These are phyloP conservation scores for Cerastis rubricosa DNA, from an alignment of 2,888 invertebrate species.

Conservation along the genomic window DNA sequence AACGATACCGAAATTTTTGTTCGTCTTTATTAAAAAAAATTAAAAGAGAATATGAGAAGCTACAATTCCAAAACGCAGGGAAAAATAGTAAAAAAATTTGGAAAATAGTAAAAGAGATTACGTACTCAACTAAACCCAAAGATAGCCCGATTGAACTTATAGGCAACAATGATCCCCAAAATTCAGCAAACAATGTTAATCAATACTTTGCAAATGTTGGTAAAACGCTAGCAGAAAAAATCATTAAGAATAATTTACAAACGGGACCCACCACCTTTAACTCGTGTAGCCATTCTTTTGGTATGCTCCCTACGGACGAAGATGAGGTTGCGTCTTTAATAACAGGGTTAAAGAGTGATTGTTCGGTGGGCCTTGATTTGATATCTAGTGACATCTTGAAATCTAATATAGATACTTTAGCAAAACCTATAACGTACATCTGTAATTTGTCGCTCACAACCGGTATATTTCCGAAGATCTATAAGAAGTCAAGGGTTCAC, in stretches of 20 bases:
- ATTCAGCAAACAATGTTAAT: not conserved
- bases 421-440: slow-evolving; percentile 15
- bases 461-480: slow-evolving; percentile 12
- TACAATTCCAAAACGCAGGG: not conserved
- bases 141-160: not conserved
- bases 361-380: not conserved
- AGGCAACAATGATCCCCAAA: slow-evolving; percentile 3
- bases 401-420: slow-evolving; percentile 17
- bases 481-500: slow-evolving; percentile 13
- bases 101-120: no score
- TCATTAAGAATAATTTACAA: not conserved
- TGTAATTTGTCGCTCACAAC: slow-evolving; percentile 17
- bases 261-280: not conserved
- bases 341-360: slow-evolving; percentile 11
- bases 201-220: no score
- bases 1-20: slow-evolving; percentile 2
- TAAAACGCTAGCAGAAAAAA: not conserved
- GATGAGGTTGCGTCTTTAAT: slow-evolving; percentile 1
- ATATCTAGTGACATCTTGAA: not conserved
- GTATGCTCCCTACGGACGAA: slow-evolving; percentile 8
- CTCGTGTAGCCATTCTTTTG: slow-evolving; percentile 13
- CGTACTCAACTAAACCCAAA: not conserved
- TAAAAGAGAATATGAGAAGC: not conserved
- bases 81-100: not conserved
- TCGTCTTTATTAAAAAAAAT: not conserved